Percentiles rank a stretch among this genome's conserved stretches.
Evolutionary conservation across 2,797 vertebrate species (phyloP).

Genomic region (Argya squamiceps): DNA sequence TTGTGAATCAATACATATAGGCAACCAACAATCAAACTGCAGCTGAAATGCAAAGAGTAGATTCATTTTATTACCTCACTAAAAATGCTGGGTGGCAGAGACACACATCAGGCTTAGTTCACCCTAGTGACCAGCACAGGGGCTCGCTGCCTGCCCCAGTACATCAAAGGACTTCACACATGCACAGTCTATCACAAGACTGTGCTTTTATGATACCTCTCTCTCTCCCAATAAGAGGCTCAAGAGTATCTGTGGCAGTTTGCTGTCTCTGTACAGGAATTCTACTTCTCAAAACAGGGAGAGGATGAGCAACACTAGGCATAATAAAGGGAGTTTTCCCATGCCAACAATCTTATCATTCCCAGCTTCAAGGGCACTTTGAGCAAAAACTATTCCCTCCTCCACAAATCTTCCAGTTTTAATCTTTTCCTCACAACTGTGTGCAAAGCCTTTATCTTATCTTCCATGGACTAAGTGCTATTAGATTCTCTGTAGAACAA

Average conservation of each 20-base stretch:
- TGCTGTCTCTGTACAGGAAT: neutral
- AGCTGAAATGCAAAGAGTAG: neutral
- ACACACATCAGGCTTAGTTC: neutral
- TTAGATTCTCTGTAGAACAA: neutral
- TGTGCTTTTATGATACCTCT: neutral
- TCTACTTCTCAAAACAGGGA: neutral
- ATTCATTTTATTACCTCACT: neutral
- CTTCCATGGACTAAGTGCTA: neutral
- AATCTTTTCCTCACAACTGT: neutral
- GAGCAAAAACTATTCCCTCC: neutral
- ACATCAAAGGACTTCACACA: neutral
- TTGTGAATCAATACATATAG: rapidly evolving
- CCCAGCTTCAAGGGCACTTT: neutral
- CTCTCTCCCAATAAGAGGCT: neutral
- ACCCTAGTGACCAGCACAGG: neutral
- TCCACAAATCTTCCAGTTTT: neutral
- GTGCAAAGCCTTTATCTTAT: neutral
- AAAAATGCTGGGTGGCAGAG: neutral
- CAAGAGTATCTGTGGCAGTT: neutral
- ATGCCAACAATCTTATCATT: neutral
- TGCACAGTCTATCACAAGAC: rapidly evolving
- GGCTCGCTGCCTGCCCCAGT: neutral
- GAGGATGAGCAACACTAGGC: neutral
- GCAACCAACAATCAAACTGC: neutral
- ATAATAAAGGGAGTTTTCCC: neutral